Evolutionary conservation across 2,888 invertebrate species (phyloP).

Genomic region (Acanthococcus lagerstroemiae): DNA sequence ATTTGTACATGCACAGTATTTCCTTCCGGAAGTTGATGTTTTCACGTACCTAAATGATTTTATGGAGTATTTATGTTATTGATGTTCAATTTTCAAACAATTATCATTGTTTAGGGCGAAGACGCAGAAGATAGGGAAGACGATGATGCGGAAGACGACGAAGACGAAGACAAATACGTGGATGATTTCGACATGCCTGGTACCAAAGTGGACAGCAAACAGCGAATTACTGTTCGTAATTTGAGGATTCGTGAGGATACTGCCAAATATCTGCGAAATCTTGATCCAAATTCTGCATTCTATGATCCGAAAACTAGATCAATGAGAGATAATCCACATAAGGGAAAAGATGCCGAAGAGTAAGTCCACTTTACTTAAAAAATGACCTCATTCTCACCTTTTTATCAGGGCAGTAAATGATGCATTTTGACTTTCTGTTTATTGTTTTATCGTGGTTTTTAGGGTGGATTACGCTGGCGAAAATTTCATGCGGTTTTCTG

Average conservation of each 20-base stretch:
- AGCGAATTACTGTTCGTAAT: slow-evolving; percentile 96
- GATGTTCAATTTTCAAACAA: slow-evolving; percentile 1
- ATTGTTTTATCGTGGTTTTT: background rate
- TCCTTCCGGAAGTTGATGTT: no score
- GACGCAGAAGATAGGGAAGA: slow-evolving; percentile 45
- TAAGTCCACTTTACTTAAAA: no score
- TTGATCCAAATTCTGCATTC: slow-evolving; percentile 95
- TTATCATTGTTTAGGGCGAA: slow-evolving; percentile 22
- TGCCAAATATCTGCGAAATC: slow-evolving; percentile 92
- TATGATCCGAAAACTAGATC: slow-evolving; percentile 98
- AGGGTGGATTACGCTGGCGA: slow-evolving; percentile 81
- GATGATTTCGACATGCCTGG: slow-evolving; percentile 98
- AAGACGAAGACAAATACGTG: slow-evolving; percentile 87
- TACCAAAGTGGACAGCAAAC: slow-evolving; percentile 97
- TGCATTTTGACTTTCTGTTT: background rate
- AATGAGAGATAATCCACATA: slow-evolving; percentile 94
- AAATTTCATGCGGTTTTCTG: slow-evolving; percentile 89
- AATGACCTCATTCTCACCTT: no score
- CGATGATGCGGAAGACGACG: slow-evolving; percentile 52
- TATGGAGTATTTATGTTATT: background rate
- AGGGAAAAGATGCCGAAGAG: slow-evolving; percentile 44
- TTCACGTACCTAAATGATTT: no score
- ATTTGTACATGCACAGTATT: no score
- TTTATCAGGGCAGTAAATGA: no score
- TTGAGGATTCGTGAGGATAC: slow-evolving; percentile 97